These are phyloP conservation scores for Boloria selene DNA, from an alignment of 2,888 invertebrate species.

Conservation along the genomic window DNA sequence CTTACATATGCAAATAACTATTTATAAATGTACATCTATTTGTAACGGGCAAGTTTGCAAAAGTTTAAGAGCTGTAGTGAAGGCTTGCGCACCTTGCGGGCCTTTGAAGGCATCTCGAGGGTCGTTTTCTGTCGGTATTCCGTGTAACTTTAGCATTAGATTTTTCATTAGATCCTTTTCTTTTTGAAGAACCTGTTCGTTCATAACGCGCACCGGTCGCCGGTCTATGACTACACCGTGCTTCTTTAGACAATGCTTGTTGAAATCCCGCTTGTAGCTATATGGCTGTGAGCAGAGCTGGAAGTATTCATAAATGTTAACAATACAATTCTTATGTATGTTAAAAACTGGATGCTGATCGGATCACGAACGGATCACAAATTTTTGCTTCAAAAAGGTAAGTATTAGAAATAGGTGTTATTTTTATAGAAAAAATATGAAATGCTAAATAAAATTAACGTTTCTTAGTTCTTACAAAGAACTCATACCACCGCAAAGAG, in stretches of 20 bases:
- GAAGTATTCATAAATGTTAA: constrained; percentile 33
- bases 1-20: too few relatives aligned
- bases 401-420: too few relatives aligned
- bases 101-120: constrained; percentile 58
- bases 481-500: too few relatives aligned
- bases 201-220: constrained; percentile 60
- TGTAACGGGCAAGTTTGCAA: constrained; percentile 36
- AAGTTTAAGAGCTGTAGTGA: constrained; percentile 54
- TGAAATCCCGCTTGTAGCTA: constrained; percentile 70
- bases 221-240: constrained; percentile 65
- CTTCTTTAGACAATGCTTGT: constrained; percentile 67
- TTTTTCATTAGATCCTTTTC: constrained; percentile 60
- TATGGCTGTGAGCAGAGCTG: constrained; percentile 71
- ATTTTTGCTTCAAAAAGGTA: too few relatives aligned
- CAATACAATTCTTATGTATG: too few relatives aligned
- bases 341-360: too few relatives aligned
- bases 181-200: constrained; percentile 57
- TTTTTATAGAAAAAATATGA: too few relatives aligned
- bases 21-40: too few relatives aligned
- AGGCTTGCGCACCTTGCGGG: constrained; percentile 53
- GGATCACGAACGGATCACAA: too few relatives aligned
- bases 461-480: too few relatives aligned
- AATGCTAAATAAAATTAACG: too few relatives aligned
- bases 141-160: constrained; percentile 51
- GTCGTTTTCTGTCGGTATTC: constrained; percentile 50